Conservation (phyloP, 2,113 vertebrate species). For the Oryzias curvinotus region DNA sequence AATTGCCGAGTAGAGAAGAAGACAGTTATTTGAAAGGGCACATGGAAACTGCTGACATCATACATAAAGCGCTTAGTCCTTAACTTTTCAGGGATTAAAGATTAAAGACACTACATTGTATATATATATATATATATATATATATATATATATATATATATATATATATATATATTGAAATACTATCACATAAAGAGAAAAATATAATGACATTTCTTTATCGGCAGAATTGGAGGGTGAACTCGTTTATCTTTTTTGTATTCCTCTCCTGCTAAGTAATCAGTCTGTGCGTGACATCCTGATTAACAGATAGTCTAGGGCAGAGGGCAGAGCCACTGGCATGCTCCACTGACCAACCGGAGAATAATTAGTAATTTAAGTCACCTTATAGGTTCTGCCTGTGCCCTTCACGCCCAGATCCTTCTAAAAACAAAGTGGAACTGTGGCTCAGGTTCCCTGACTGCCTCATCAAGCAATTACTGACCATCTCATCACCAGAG, state of each 20-base stretch:
- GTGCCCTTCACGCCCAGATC: constrained; percentile 73
- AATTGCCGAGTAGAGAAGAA: constrained; percentile 57
- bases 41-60: constrained; percentile 45
- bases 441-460: constrained; percentile 35
- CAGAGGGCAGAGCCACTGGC: constrained; percentile 57
- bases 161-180: too few relatives aligned
- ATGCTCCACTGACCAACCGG: constrained; percentile 45
- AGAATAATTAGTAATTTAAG: constrained; percentile 70
- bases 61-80: constrained; percentile 39
- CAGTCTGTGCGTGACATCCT: constrained; percentile 51
- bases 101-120: not conserved
- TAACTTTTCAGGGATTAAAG: constrained; percentile 9
- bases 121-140: too few relatives aligned
- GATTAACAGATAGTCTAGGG: constrained; percentile 46
- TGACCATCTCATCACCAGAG: constrained; percentile 56
- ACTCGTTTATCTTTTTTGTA: too few relatives aligned
- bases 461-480: constrained; percentile 68
- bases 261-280: constrained; percentile 45
- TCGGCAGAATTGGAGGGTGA: too few relatives aligned
- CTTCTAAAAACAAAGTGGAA: constrained; percentile 63
- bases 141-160: too few relatives aligned
- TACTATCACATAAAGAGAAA: too few relatives aligned
- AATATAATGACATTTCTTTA: too few relatives aligned
- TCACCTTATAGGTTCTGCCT: constrained; percentile 60
- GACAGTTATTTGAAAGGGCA: constrained; percentile 69